A percentile compares a stretch with the other conserved stretches of the same genome.
Evolutionary conservation across 2,888 invertebrate genomes (phyloP).

Genomic region (Allophyes oxyacanthae): DNA sequence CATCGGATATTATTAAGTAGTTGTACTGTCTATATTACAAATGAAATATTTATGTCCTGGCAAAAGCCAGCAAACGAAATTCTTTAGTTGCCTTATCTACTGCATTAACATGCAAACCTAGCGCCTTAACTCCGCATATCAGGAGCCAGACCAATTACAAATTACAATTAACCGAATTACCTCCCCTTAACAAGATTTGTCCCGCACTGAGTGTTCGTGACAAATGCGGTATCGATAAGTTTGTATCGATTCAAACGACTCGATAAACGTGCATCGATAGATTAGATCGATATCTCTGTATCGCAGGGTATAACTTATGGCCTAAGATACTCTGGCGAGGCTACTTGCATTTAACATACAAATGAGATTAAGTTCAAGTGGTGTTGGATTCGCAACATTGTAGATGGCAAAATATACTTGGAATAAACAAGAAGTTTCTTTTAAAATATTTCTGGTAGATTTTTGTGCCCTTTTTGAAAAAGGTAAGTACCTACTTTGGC

Average conservation of each 20-base stretch:
- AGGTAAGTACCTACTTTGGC: too few species aligned
- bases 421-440: background rate
- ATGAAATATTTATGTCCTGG: too few species aligned
- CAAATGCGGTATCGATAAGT: constrained; percentile 82
- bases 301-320: constrained; percentile 72
- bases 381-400: constrained; percentile 17
- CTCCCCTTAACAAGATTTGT: constrained; percentile 57
- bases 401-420: background rate
- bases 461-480: too few species aligned
- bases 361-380: constrained; percentile 52
- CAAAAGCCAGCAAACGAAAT: background rate
- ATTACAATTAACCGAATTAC: constrained; percentile 40
- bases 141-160: constrained; percentile 26
- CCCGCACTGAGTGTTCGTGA: constrained; percentile 75
- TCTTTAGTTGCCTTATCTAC: background rate
- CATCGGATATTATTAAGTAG: too few species aligned
- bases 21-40: too few species aligned
- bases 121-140: background rate
- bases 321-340: constrained; percentile 60
- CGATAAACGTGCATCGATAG: constrained; percentile 83
- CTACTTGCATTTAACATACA: constrained; percentile 58
- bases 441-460: too few species aligned
- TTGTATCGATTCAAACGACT: constrained; percentile 76
- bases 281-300: constrained; percentile 82
- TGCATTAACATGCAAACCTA: constrained; percentile 6